Evolutionary conservation across 2,888 invertebrate species (phyloP).

Genomic region (Dicranocentrus wangi): DNA sequence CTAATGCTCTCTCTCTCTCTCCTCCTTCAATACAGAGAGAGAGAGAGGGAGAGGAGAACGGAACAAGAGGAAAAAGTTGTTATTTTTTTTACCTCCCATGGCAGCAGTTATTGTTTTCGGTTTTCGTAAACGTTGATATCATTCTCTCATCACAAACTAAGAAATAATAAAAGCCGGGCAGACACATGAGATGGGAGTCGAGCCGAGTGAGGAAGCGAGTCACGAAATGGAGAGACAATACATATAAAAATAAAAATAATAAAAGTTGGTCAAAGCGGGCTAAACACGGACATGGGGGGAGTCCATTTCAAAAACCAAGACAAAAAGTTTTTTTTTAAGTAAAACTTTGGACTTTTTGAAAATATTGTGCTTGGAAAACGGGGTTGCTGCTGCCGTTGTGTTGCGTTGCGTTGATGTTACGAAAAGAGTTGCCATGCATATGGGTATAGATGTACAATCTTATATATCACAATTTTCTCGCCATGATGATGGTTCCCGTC

Average conservation of each 20-base stretch:
- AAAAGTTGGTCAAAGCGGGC: not conserved
- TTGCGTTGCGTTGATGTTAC: too few relatives aligned
- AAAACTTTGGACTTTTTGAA: constrained; percentile 20
- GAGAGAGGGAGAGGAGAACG: too few relatives aligned
- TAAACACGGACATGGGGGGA: too few relatives aligned
- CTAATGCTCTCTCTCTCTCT: not conserved
- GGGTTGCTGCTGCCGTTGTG: too few relatives aligned
- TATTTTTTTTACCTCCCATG: constrained; percentile 40
- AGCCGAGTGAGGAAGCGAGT: not conserved
- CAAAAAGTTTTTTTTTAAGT: too few relatives aligned
- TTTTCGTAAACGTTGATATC: constrained; percentile 42
- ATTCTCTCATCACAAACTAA: constrained; percentile 35
- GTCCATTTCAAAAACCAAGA: too few relatives aligned
- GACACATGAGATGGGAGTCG: not conserved
- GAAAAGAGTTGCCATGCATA: too few relatives aligned
- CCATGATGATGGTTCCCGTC: too few relatives aligned
- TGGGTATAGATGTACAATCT: too few relatives aligned
- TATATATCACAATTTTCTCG: too few relatives aligned
- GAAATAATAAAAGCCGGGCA: constrained; percentile 17
- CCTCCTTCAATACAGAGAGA: not conserved
- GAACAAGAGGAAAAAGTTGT: constrained; percentile 19
- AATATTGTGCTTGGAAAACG: too few relatives aligned
- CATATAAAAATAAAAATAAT: not conserved
- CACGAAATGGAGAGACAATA: not conserved
- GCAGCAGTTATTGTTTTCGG: constrained; percentile 36